Conservation (phyloP, 2,797 vertebrate species). For the Melanotaenia pygmaea region DNA sequence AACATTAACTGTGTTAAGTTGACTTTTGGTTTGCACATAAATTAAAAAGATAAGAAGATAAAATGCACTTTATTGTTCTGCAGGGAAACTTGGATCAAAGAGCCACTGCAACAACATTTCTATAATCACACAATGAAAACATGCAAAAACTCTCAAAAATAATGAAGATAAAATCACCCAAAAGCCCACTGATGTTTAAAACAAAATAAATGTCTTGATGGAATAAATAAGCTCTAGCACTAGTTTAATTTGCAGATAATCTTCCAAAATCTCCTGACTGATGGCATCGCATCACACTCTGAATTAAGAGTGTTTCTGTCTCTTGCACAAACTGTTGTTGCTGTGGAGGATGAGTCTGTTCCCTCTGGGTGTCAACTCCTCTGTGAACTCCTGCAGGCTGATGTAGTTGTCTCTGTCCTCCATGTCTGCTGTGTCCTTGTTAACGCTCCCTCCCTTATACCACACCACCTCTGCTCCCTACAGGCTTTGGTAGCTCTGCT, state of each 20-base stretch:
- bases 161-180: background rate
- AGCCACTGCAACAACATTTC: background rate
- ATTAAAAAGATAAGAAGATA: background rate
- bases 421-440: constrained; percentile 54
- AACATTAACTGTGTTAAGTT: background rate
- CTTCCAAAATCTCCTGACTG: background rate
- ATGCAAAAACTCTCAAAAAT: background rate
- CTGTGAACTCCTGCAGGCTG: constrained; percentile 70
- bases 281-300: background rate
- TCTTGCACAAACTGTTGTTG: constrained; percentile 8
- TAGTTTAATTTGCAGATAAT: background rate
- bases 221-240: background rate
- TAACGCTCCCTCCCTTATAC: constrained; percentile 40
- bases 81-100: background rate
- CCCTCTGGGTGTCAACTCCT: constrained; percentile 44
- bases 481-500: constrained; percentile 49
- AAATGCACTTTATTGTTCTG: background rate
- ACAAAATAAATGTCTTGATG: background rate
- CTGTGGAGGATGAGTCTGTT: constrained; percentile 44
- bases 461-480: constrained; percentile 41
- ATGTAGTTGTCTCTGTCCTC: constrained; percentile 64
- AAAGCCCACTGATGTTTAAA: background rate
- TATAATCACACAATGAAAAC: background rate
- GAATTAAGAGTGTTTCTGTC: background rate
- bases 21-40: background rate